Evolutionary conservation across 2,888 invertebrate genomes (phyloP).

Genomic region (Drosophila prolongata): DNA sequence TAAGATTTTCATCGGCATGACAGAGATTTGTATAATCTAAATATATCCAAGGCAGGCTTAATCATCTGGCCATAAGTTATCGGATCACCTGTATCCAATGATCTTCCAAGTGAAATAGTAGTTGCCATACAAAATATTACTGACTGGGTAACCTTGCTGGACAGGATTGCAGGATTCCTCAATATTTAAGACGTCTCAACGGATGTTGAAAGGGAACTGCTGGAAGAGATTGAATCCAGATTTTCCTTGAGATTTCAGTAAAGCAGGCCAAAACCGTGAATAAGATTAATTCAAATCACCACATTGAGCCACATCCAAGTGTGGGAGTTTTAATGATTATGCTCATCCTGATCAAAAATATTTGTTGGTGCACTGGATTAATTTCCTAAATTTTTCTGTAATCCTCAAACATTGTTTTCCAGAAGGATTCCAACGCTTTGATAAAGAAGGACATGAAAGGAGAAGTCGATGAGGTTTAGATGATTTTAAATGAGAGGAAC

Average conservation of each 20-base stretch:
- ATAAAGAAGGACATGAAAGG: background rate
- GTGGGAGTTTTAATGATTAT: background rate
- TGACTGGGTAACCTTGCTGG: no score
- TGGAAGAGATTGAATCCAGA: background rate
- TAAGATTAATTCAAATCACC: background rate
- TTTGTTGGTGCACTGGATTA: background rate
- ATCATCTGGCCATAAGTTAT: no score
- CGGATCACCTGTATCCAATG: no score
- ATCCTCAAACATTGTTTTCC: background rate
- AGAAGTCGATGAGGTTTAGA: conserved; percentile 5
- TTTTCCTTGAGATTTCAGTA: background rate
- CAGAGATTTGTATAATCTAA: background rate
- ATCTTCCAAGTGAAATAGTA: no score
- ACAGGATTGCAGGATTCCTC: no score
- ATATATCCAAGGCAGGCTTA: background rate
- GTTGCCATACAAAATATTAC: no score
- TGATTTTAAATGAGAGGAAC: conserved; percentile 16
- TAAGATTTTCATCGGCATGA: background rate
- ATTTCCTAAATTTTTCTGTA: background rate
- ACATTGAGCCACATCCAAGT: background rate
- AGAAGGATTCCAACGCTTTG: background rate
- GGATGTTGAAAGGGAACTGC: background rate
- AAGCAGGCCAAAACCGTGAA: background rate
- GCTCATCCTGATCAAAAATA: background rate
- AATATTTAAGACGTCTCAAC: background rate